Evolutionary conservation across 1,140 invertebrate species (phyloP).

Genomic region (Reticulitermes speratus): DNA sequence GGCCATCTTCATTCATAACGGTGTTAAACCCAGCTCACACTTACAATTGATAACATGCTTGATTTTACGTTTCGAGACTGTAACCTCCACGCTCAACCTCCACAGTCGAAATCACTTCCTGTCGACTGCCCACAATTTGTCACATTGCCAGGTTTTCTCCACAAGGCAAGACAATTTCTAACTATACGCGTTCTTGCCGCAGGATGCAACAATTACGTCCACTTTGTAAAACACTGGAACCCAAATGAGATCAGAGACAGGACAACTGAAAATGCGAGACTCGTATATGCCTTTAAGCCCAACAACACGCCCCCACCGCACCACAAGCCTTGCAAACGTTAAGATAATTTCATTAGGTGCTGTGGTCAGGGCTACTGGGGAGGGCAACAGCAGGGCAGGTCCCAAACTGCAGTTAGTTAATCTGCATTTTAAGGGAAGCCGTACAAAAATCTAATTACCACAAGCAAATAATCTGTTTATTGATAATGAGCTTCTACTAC

Average conservation of each 20-base stretch:
- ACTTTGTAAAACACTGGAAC: too few species aligned
- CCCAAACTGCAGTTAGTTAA: background rate
- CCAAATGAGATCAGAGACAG: background rate
- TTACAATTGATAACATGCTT: too few species aligned
- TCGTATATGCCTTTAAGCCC: background rate
- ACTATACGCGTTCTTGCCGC: too few species aligned
- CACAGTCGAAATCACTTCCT: too few species aligned
- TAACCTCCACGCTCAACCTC: too few species aligned
- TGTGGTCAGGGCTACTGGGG: background rate
- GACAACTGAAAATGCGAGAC: background rate
- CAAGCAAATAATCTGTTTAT: slow-evolving; percentile 4
- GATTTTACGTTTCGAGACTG: too few species aligned
- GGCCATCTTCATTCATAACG: too few species aligned
- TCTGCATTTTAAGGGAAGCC: slow-evolving; percentile 14
- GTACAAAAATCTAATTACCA: slow-evolving; percentile 15
- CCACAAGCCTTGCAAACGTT: background rate
- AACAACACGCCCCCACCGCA: background rate
- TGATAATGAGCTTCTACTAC: background rate
- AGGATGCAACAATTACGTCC: too few species aligned
- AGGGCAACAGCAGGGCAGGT: background rate
- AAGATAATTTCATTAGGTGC: background rate
- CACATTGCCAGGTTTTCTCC: too few species aligned
- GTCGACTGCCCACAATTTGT: too few species aligned
- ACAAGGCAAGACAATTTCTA: too few species aligned
- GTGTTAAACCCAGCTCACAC: too few species aligned